phyloP scores from a whole-genome alignment of 2,113 vertebrate species.

The Carassius carassius region DNA sequence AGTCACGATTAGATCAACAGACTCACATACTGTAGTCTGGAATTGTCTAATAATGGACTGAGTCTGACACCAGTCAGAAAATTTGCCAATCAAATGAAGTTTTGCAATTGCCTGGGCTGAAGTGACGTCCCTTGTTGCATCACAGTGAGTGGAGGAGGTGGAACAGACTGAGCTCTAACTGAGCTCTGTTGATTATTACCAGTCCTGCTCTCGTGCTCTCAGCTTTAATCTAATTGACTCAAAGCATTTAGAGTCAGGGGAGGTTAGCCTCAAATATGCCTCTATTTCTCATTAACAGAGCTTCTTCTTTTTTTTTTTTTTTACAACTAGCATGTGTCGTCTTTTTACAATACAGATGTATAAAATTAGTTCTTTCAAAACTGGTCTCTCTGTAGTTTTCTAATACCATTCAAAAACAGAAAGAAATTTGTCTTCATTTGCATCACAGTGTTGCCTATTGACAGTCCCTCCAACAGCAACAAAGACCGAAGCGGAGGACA shows the following conservation, averaged over 20 bases:
- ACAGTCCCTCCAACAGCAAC: neutral
- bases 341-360: slow-evolving; percentile 19
- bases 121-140: neutral
- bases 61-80: neutral
- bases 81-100: neutral
- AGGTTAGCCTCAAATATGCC: slow-evolving; percentile 31
- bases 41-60: neutral
- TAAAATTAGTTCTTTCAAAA: slow-evolving; percentile 26
- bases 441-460: neutral
- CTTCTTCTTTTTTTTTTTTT: neutral
- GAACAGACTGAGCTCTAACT: neutral
- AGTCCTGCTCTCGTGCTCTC: neutral
- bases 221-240: neutral
- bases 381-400: neutral
- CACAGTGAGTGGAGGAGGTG: neutral
- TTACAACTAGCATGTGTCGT: slow-evolving; percentile 26
- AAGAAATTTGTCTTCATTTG: slow-evolving; percentile 3
- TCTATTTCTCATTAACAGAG: slow-evolving; percentile 22
- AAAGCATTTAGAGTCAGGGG: neutral
- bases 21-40: neutral
- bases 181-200: slow-evolving; percentile 12
- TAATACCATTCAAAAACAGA: neutral
- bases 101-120: neutral
- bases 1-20: neutral
- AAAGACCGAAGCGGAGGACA: neutral